A percentile compares a stretch with the other conserved stretches of the same genome.
phyloP scores from a whole-genome alignment of 2,113 vertebrate genomes.

The Anhinga anhinga region DNA sequence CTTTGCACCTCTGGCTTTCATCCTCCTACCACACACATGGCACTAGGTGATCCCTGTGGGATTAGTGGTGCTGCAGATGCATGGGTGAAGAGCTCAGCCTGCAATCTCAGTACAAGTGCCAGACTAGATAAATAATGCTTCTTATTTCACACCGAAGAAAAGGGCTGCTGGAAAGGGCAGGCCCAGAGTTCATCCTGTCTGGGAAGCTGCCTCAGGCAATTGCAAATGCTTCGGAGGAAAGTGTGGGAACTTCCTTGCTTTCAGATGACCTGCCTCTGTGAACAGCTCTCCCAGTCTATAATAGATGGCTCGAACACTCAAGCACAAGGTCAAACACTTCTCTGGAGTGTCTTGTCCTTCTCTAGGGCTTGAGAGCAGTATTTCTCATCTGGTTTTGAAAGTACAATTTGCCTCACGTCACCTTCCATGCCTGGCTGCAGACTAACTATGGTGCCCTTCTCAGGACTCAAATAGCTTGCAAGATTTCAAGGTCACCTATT shows the following conservation, averaged over 20 bases:
- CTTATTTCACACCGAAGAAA: not conserved
- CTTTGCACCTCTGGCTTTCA: not conserved
- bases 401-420: not conserved
- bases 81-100: not conserved
- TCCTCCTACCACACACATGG: not conserved
- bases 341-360: not conserved
- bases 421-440: not conserved
- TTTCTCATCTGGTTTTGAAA: not conserved
- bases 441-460: not conserved
- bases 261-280: not conserved
- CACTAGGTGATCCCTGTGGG: not conserved
- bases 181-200: not conserved
- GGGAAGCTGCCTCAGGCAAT: not conserved
- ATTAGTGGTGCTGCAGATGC: not conserved
- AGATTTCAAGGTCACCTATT: not conserved
- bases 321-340: not conserved
- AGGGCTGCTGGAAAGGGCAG: not conserved
- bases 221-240: not conserved
- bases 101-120: not conserved
- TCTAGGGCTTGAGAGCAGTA: not conserved
- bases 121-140: not conserved
- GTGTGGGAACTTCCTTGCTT: not conserved
- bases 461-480: not conserved
- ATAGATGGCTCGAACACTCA: not conserved
- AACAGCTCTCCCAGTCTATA: not conserved